Base-by-base conservation (phyloP, 2,113 vertebrate genomes). In the Anguilla japonica region DNA sequence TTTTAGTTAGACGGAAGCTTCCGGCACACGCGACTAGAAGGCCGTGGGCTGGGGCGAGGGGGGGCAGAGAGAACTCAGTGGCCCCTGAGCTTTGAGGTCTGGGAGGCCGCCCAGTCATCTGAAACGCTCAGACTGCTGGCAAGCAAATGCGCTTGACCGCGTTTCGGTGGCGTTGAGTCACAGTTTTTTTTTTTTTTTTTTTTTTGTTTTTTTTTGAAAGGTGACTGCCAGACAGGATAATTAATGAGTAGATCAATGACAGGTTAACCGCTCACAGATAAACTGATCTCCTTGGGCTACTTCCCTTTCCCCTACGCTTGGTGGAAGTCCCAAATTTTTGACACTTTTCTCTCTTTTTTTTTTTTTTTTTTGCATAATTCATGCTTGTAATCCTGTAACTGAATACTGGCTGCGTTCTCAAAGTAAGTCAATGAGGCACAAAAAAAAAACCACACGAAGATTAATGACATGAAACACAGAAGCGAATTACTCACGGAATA, bases 61-160 rank as follows among this genome's bases (percentile, higher is more conserved):
- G 18, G 0, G 63, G 5, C 22, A 71, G 26, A 22, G 5, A n/a
- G 22, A 71, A 22, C 63, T 8, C 3, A 4, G 8, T 46, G 43
- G 4, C 43, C 43, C 43, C 43, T 46, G 34, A 34, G 43, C 43
- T 8, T 8, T 26, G 0, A 29, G 9, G n/a, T 75, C n/a, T 13
- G 0, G 34, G 11, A 29, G n/a, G 8, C 1, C 9, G 34, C 71
- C 8, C 56, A 53, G 86, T 4, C 41, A 87, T 87, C 80, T 87
- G 83, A 85, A 87, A 90, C 92, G 94, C 89, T 91, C 86, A 92
- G 91, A 93, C 91, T 43, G 81, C 87, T 79, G 82, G 90, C 88
- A 87, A 86, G 57, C 79, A 85, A 63, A 7, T 86, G 50, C 13
- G 13, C 13, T 53, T 82, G 43, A 88, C 90, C 86, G 34, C 34